Conservation (phyloP, 2,888 invertebrate genomes). For the Iphiclides podalirius region DNA sequence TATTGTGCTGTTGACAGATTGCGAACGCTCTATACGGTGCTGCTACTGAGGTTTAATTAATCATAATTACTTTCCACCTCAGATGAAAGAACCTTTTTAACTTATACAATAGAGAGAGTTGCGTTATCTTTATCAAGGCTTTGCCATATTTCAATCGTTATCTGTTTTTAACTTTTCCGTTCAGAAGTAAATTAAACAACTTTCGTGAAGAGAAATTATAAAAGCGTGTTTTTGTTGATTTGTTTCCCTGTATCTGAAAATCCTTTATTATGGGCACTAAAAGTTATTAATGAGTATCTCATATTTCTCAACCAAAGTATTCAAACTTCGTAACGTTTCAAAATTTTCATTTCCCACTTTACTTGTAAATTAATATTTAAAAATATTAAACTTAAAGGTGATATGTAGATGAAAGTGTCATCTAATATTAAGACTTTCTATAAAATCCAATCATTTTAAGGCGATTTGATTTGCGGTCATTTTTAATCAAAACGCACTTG, state of each 20-base stretch:
- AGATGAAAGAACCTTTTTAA: background rate
- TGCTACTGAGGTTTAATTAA: slow-evolving; percentile 20
- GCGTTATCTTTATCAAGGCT: too few species aligned
- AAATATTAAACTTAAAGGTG: background rate
- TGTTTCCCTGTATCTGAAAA: too few species aligned
- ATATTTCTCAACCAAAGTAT: too few species aligned
- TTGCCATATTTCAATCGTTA: background rate
- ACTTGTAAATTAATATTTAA: background rate
- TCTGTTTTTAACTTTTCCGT: too few species aligned
- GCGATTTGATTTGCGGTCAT: background rate
- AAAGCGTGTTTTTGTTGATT: too few species aligned
- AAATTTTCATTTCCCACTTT: background rate
- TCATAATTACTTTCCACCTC: slow-evolving; percentile 13
- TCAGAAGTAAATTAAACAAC: too few species aligned
- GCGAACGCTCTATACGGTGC: slow-evolving; percentile 33
- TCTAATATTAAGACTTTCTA: too few species aligned
- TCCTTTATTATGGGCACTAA: too few species aligned
- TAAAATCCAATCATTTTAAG: background rate
- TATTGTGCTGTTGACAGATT: slow-evolving; percentile 56
- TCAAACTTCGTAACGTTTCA: too few species aligned
- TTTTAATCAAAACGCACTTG: background rate
- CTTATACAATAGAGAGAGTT: too few species aligned
- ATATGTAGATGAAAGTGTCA: too few species aligned
- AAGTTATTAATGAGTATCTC: too few species aligned
- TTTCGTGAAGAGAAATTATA: background rate